Evolutionary conservation across 1,140 invertebrate genomes (phyloP), one percentile per base, ranked within the genome.

Genomic region (Dysdera silvatica): DNA sequence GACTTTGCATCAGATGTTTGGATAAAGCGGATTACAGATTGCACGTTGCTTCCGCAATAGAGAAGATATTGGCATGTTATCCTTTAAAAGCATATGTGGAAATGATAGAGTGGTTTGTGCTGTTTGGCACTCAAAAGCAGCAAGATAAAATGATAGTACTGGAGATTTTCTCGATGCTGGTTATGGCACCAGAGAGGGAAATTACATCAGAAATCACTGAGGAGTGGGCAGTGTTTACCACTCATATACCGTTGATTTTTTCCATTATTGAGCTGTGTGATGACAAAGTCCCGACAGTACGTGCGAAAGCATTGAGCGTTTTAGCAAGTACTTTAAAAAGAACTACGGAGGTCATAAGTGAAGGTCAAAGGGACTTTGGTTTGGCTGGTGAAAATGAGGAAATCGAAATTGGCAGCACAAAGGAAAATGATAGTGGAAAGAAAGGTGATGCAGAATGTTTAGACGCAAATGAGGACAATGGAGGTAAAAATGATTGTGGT

Each of bases 1-100:
- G 83, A 18, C 52, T 85, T 16, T 82, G 83, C 71, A 57, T 77
- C 0, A 78, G 78, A 41, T 80, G 81, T 56, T 80, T 81, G 16
- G 84, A 85, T 47, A 76, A 78, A 65, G 67, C 80, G 2, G 84
- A 85, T 49, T 78, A 78, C 28, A 71, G 84, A 59, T 74, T 75
- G 32, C 82, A 79, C 67, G 79, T 81, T 31, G 78, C 82, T 10
- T 61, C 74, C 47, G 67, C 79, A 14, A 68, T 84, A 12, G 68
- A 81, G 7, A 78, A 74, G 54, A 71, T 85, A 3, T 67, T 83
- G 16, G 71, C 71, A 54, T 67, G 78, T 26, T 75, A 80, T 28
- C 70, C 74, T 4, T 68, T 69, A 47, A 35, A 68, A 23, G 62
- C 76, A n/a, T 76, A 77, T 56, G 61, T 70, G 35, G 71, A 71